Percentiles rank a stretch among this genome's conserved stretches.
These are phyloP conservation scores for Mastomys natalensis DNA, from an alignment of 2,113 vertebrate species.

Conservation along the genomic window DNA sequence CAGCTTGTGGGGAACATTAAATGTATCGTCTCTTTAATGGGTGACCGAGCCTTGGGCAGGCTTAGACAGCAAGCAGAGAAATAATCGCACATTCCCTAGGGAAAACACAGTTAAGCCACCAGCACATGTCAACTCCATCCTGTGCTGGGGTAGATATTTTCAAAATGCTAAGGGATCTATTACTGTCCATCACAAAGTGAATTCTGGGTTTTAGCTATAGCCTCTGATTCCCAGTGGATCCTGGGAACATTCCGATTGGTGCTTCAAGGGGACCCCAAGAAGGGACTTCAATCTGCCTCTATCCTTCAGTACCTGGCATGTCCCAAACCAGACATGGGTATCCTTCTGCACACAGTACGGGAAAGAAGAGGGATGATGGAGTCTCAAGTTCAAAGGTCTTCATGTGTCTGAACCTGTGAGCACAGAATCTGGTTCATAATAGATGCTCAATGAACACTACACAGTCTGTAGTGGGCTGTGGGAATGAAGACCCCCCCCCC, in stretches of 20 bases:
- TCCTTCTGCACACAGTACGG: rapidly evolving
- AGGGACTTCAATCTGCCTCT: neutral
- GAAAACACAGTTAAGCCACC: neutral
- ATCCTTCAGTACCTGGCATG: neutral
- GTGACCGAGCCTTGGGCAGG: neutral
- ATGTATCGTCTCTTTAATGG: neutral
- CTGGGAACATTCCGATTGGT: too few relatives aligned
- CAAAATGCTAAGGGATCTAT: neutral
- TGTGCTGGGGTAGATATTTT: neutral
- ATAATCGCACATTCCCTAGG: neutral
- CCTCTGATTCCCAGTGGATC: neutral
- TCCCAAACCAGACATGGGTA: neutral
- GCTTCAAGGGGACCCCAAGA: neutral
- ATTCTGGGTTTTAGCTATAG: neutral
- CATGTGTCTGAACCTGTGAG: neutral
- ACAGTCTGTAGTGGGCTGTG: rapidly evolving
- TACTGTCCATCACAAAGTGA: neutral
- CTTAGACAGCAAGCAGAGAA: neutral
- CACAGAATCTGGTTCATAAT: rapidly evolving
- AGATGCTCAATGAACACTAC: rapidly evolving
- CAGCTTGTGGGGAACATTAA: neutral
- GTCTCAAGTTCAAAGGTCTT: rapidly evolving
- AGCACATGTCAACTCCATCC: rapidly evolving
- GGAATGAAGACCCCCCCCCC: neutral
- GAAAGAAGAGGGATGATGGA: neutral